Conservation (phyloP, 1,140 invertebrate species). For the Drosophila murphyi region DNA sequence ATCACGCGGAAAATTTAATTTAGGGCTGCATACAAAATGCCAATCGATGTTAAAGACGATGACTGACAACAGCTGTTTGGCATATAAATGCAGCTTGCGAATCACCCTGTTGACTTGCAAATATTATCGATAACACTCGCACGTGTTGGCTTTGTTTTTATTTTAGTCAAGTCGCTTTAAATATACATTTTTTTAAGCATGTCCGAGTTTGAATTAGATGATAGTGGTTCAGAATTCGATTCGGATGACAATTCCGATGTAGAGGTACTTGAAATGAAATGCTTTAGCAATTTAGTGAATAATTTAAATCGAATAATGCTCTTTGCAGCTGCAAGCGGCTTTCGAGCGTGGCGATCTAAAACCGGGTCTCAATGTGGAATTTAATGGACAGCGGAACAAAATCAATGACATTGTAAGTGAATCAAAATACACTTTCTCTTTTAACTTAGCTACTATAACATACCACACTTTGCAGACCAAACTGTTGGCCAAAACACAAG, state of each 20-base stretch:
- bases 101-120: constrained; percentile 17
- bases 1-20: not conserved
- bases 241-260: constrained; percentile 80
- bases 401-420: constrained; percentile 89
- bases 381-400: constrained; percentile 86
- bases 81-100: not conserved
- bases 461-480: constrained; percentile 85
- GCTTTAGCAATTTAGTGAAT: not conserved
- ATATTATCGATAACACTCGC: constrained; percentile 46
- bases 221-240: constrained; percentile 70
- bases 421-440: not conserved
- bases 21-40: not conserved
- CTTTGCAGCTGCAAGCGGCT: constrained; percentile 91
- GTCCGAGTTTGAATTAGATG: constrained; percentile 75
- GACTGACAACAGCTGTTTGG: constrained; percentile 2
- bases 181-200: constrained; percentile 49
- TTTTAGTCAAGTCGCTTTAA: constrained; percentile 29
- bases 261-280: constrained; percentile 48
- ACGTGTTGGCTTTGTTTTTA: constrained; percentile 73
- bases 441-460: constrained; percentile 66
- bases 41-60: not conserved
- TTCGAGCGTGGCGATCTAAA: constrained; percentile 92
- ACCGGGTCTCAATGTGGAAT: constrained; percentile 91
- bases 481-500: constrained; percentile 89
- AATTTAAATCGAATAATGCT: not conserved